Evolutionary conservation across 1,140 invertebrate genomes (phyloP), one percentile per base, ranked within the genome.

Genomic region (Leptopilina clavipes): DNA sequence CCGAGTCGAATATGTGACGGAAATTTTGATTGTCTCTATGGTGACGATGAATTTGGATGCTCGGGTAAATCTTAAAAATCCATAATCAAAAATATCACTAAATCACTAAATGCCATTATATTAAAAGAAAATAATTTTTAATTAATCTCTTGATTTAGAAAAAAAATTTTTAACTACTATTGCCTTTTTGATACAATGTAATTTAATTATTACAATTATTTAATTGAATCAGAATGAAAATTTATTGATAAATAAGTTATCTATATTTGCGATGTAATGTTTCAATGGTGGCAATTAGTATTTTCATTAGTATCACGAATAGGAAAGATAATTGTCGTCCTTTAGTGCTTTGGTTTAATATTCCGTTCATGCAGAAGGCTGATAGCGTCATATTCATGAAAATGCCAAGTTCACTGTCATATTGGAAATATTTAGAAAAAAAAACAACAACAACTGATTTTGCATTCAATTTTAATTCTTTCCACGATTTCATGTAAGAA

Each of bases 41-140:
- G 94, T 8, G 94, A 95, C 89, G 96, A 97, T 83, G 96, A 97
- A 89, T 84, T 93, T 73, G 94, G 93, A 25, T 97, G 96, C 87
- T 93, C 92, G 83, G 94, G 95, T 92, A 86, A 86, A 78, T 84
- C 22, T 48, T 18, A 0, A 44, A 71, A 52, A n/a, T 25, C n/a
- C n/a, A n/a, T n/a, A n/a, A n/a, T n/a, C n/a, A n/a, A n/a, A n/a
- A n/a, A n/a, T n/a, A n/a, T n/a, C n/a, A n/a, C n/a, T n/a, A n/a
- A n/a, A n/a, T n/a, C n/a, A n/a, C n/a, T n/a, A n/a, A n/a, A n/a
- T n/a, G n/a, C n/a, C n/a, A n/a, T n/a, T n/a, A n/a, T n/a, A n/a
- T 31, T 31, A 3, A 31, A 31, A 3, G 25, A 31, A 31, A 31
- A 3, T 31, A 31, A 31, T 31, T 31, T 31, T 31, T 31, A 3